phyloP scores from a whole-genome alignment of 2,797 vertebrate genomes.

The Lacerta bilineata region DNA sequence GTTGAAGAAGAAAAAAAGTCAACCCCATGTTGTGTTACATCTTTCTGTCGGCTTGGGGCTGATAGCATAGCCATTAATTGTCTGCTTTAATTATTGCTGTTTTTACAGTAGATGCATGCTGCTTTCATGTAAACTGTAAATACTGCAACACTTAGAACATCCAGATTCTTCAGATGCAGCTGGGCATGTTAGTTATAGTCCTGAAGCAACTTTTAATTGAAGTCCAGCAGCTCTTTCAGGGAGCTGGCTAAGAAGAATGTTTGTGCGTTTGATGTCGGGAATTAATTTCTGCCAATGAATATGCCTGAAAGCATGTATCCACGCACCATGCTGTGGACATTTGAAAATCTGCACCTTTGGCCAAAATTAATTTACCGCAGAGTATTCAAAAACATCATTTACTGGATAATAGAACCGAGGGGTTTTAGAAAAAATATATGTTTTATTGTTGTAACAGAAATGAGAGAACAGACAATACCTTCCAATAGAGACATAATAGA shows the following conservation, averaged over 20 bases:
- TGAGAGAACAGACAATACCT: neutral
- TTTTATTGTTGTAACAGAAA: neutral
- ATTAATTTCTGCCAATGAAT: neutral
- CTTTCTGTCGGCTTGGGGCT: neutral
- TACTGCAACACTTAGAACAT: neutral
- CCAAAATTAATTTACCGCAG: neutral
- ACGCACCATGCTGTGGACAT: neutral
- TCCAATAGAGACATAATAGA: neutral
- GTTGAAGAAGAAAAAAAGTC: neutral
- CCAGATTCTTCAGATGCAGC: slow-evolving; percentile 16
- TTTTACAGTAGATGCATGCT: neutral
- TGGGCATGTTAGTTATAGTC: neutral
- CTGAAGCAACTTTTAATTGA: neutral
- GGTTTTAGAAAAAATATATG: slow-evolving; percentile 7
- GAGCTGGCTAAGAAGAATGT: neutral
- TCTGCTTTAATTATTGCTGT: accelerated
- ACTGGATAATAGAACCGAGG: neutral
- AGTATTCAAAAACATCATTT: slow-evolving; percentile 15
- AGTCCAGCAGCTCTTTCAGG: neutral
- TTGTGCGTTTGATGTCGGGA: neutral
- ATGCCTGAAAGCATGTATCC: neutral
- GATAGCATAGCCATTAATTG: neutral
- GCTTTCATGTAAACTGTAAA: neutral
- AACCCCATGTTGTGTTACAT: neutral
- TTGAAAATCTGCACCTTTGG: neutral